These are phyloP conservation scores for Lepeophtheirus nordmannii DNA, from an alignment of 2,888 invertebrate species.

Conservation along the genomic window DNA sequence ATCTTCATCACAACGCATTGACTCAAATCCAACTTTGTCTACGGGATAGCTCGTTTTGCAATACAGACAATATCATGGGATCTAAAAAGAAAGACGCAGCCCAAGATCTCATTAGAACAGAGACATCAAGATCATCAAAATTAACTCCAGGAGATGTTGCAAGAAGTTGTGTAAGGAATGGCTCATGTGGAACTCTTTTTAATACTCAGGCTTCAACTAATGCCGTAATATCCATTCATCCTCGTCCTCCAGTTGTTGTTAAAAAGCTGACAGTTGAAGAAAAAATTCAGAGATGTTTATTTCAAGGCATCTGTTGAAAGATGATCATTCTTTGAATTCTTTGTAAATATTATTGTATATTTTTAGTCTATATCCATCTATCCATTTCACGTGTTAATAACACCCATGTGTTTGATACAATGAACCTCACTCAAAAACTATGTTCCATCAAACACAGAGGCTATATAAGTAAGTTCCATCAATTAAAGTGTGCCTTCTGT, in stretches of 20 bases:
- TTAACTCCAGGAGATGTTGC: constrained; percentile 7
- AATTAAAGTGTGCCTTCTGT: constrained; percentile 4
- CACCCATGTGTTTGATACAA: not conserved
- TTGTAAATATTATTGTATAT: not conserved
- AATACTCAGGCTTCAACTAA: not conserved
- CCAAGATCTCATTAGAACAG: not conserved
- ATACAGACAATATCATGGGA: not conserved
- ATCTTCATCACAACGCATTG: not conserved
- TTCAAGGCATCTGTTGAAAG: constrained; percentile 9
- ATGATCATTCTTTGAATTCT: not conserved
- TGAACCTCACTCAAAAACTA: not conserved
- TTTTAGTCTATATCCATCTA: not conserved
- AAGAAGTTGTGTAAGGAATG: constrained; percentile 3
- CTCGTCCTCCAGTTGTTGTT: constrained; percentile 3
- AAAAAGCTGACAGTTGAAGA: constrained; percentile 9
- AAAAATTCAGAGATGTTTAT: constrained; percentile 11
- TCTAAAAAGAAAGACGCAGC: not conserved
- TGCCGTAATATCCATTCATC: not conserved
- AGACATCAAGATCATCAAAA: not conserved
- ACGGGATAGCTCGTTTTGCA: not conserved
- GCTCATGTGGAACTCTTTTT: not conserved
- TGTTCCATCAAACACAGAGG: constrained; percentile 1
- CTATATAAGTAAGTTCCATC: not conserved
- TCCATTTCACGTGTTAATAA: not conserved
- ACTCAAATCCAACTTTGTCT: not conserved